Percentiles rank a stretch among this genome's conserved stretches.
phyloP scores from a whole-genome alignment of 2,113 vertebrate species.

The Aythya baeri region DNA sequence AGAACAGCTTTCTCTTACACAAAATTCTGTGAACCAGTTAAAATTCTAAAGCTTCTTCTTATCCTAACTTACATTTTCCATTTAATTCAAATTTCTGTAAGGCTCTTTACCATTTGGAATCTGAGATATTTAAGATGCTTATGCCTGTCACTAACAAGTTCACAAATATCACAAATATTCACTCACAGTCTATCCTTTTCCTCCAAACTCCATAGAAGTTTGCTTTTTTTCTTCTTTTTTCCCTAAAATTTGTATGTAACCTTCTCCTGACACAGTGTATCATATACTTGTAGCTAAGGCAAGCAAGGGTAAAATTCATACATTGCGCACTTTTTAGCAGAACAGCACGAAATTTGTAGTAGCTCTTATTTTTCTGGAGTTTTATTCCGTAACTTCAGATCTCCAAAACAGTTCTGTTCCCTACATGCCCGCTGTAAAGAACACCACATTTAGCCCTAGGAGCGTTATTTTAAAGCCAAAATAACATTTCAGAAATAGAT shows the following conservation, averaged over 20 bases:
- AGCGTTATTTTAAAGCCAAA: neutral
- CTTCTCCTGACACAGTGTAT: rapidly evolving
- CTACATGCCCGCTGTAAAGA: neutral
- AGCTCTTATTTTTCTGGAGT: neutral
- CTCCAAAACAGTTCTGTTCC: neutral
- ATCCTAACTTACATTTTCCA: neutral
- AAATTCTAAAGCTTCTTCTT: neutral
- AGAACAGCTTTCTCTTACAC: neutral
- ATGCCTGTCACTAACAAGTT: neutral
- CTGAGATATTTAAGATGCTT: neutral
- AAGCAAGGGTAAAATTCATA: neutral
- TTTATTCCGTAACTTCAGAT: neutral
- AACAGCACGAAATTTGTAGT: neutral
- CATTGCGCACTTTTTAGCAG: neutral
- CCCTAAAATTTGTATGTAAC: neutral
- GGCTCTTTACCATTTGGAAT: neutral
- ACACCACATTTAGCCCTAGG: neutral
- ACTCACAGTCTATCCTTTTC: neutral
- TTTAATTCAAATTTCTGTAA: neutral
- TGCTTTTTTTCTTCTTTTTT: neutral
- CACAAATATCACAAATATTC: neutral
- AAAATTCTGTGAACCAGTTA: neutral
- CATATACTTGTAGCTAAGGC: neutral
- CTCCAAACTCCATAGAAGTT: neutral
- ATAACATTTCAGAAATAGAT: neutral